Conservation (phyloP, 1,140 invertebrate genomes). For the Lordiphosa clarofinis region DNA sequence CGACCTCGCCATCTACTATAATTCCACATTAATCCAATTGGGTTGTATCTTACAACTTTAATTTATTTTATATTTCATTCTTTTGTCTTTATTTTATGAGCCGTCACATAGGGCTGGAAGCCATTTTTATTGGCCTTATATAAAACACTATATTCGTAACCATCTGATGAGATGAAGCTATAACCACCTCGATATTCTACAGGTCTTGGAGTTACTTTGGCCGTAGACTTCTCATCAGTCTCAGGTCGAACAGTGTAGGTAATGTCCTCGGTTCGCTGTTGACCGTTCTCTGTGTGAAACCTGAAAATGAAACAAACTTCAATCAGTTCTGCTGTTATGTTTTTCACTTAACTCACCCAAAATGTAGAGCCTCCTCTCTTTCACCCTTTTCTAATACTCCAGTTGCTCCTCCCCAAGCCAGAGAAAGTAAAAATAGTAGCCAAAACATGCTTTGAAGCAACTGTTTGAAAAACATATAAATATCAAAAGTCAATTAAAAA, state of each 20-base stretch:
- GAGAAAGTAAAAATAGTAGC: constrained; percentile 16
- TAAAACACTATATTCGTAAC: constrained; percentile 84
- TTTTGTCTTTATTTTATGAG: constrained; percentile 54
- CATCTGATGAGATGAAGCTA: constrained; percentile 85
- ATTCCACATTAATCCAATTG: not conserved
- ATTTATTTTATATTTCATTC: constrained; percentile 15
- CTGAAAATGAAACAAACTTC: constrained; percentile 11
- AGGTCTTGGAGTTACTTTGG: constrained; percentile 31
- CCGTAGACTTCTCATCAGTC: constrained; percentile 8
- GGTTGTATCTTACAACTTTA: not conserved
- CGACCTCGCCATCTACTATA: not conserved
- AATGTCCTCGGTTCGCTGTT: constrained; percentile 61
- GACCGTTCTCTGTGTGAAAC: constrained; percentile 67
- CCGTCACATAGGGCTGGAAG: constrained; percentile 84
- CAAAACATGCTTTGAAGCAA: constrained; percentile 15
- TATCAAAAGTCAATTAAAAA: not conserved
- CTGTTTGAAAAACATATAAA: constrained; percentile 8
- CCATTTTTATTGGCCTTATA: constrained; percentile 87
- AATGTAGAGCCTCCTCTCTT: constrained; percentile 48
- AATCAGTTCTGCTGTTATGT: not conserved
- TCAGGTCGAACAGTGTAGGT: constrained; percentile 47
- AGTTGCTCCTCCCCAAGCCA: constrained; percentile 20
- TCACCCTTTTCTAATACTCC: constrained; percentile 29
- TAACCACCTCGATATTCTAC: constrained; percentile 83
- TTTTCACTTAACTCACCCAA: constrained; percentile 33